phyloP scores from a whole-genome alignment of 2,888 invertebrate genomes.

The Sycophila texana region DNA sequence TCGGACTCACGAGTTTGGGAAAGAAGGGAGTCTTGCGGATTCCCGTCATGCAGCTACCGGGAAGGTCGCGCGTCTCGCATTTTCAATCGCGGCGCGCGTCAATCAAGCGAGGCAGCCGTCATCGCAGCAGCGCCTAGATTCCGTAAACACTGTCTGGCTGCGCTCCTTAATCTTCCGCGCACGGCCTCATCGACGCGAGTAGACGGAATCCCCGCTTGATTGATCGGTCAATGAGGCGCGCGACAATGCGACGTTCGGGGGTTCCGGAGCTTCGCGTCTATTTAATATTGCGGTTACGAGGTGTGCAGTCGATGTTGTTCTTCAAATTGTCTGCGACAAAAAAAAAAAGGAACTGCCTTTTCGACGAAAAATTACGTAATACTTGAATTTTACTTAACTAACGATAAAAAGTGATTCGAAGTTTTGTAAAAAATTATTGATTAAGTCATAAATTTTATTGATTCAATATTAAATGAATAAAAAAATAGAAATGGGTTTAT shows the following conservation, averaged over 20 bases:
- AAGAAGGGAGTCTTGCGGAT: conserved; percentile 67
- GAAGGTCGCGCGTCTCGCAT: conserved; percentile 70
- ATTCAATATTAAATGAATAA: too few relatives aligned
- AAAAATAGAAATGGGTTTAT: too few relatives aligned
- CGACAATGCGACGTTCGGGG: background rate
- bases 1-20: conserved; percentile 49
- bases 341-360: too few relatives aligned
- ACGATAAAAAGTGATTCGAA: too few relatives aligned
- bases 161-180: conserved; percentile 2
- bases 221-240: conserved; percentile 44
- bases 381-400: too few relatives aligned
- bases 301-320: too few relatives aligned
- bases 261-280: too few relatives aligned
- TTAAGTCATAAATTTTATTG: too few relatives aligned
- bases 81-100: conserved; percentile 67
- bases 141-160: background rate
- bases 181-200: background rate
- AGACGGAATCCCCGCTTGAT: conserved; percentile 5
- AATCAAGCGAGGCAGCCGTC: conserved; percentile 67
- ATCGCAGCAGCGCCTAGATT: conserved; percentile 3
- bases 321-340: too few relatives aligned
- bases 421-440: too few relatives aligned
- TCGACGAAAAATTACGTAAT: too few relatives aligned
- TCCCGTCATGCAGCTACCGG: conserved; percentile 74
- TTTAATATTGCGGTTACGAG: too few relatives aligned